phyloP scores from a whole-genome alignment of 2,888 invertebrate genomes.

The Sinotaia quadrata region DNA sequence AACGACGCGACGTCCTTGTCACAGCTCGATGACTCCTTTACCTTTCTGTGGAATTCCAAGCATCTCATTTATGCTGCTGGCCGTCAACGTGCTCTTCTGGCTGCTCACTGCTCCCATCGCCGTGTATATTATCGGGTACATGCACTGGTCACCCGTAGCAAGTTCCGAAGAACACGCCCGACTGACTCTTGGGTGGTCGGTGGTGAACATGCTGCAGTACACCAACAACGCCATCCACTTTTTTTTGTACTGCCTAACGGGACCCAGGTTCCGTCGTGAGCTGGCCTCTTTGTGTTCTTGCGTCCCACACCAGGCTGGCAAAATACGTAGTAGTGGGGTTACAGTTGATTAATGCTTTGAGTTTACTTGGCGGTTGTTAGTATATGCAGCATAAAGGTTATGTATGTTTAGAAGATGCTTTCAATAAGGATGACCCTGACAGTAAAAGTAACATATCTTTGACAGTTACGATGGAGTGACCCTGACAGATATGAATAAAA shows the following conservation, averaged over 20 bases:
- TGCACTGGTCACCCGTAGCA: constrained; percentile 38
- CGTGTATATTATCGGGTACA: constrained; percentile 54
- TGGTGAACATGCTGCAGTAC: constrained; percentile 60
- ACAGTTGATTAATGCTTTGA: too few species aligned
- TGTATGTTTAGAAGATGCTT: too few species aligned
- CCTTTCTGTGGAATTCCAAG: constrained; percentile 29
- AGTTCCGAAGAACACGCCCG: constrained; percentile 37
- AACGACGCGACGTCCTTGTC: too few species aligned
- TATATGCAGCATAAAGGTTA: too few species aligned
- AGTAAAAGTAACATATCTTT: too few species aligned
- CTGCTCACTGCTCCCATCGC: constrained; percentile 56
- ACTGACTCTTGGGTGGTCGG: constrained; percentile 51
- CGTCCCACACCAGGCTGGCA: too few species aligned
- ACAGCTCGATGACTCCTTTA: too few species aligned
- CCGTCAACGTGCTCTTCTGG: constrained; percentile 54
- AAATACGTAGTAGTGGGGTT: too few species aligned
- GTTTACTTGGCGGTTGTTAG: too few species aligned
- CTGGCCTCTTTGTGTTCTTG: constrained; percentile 37
- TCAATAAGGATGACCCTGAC: too few species aligned
- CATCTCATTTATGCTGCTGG: constrained; percentile 51
- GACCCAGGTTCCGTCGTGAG: constrained; percentile 53
- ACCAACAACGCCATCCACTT: constrained; percentile 58
- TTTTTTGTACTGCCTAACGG: constrained; percentile 59
- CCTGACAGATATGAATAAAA: too few species aligned
- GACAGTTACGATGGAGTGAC: too few species aligned